Base-by-base conservation (phyloP, 2,113 vertebrate species). In the Forbesichthys papilliferus region DNA sequence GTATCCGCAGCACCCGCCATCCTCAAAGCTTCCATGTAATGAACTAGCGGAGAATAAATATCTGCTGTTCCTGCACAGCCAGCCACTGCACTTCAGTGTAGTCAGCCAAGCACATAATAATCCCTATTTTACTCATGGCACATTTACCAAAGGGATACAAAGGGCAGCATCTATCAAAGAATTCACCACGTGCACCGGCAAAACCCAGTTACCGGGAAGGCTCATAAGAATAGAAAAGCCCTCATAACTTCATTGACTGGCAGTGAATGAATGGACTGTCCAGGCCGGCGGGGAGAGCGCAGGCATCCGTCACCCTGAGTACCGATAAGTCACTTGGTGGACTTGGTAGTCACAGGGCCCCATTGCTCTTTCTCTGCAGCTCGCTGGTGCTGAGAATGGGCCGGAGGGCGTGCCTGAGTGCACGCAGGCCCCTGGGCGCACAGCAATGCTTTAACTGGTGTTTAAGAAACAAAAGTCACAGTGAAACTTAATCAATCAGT, bases 401-500 rank as follows among this genome's bases (percentile, higher is more conserved):
- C 84, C 1, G 52, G 70, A 84, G 85, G 75, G 72, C 79, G 67
- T 83, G 78, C 84, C 77, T 14, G 75, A 70, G 69, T 81, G 83
- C 80, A 16, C 70, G 73, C 75, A 77, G 76, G 68, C 78, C 72
- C 72, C 52, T 55, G 74, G 79, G 84, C 52, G 80, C 73, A 65
- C 34, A 71, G 61, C 48, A 64, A 67, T 77, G 80, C 84, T 88
- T 89, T 82, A 88, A 88, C 85, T 79, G 82, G 71, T 86, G 83
- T 90, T 92, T 87, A 86, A 87, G 87, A 88, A 89, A 89, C 83
- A 88, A 86, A 87, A 84, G 80, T 84, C 82, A 79, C 68, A 47
- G 55, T 82, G 83, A 88, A 88, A 87, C 82, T 84, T 75, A 82
- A 90, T 92, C 89, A 91, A 91, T 92, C 90, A 91, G 79, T 55